Evolutionary conservation across 2,888 invertebrate species (phyloP).

Genomic region (Macrostomum cliftonense): DNA sequence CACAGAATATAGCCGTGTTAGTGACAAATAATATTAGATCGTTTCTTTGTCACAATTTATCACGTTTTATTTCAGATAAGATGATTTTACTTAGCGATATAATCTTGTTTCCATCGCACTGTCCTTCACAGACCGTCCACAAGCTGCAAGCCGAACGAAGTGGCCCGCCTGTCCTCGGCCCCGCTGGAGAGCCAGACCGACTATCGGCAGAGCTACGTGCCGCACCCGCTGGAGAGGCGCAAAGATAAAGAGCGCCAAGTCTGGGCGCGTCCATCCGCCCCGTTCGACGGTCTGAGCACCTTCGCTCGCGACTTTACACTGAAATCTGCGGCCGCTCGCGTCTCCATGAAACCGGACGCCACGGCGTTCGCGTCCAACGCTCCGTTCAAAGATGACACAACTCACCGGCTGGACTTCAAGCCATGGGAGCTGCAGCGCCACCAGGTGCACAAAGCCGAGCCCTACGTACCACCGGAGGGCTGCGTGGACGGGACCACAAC

Average conservation of each 20-base stretch:
- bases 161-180: constrained; percentile 21
- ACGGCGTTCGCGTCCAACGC: constrained; percentile 26
- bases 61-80: no score
- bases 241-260: constrained; percentile 7
- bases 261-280: constrained; percentile 7
- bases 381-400: constrained; percentile 32
- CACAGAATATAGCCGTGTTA: no score
- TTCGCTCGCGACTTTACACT: constrained; percentile 14
- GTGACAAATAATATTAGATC: no score
- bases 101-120: no score
- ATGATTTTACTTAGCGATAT: no score
- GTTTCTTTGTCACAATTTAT: no score
- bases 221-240: constrained; percentile 22
- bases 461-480: constrained; percentile 26
- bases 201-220: constrained; percentile 28
- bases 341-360: constrained; percentile 28
- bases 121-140: constrained; percentile 16
- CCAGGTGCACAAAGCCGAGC: constrained; percentile 20
- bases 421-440: constrained; percentile 22
- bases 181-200: constrained; percentile 32
- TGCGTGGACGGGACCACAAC: constrained; percentile 27
- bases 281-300: constrained; percentile 14
- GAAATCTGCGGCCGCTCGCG: constrained; percentile 14
- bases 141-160: constrained; percentile 26
- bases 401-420: constrained; percentile 27